Base-by-base conservation (phyloP, 2,888 invertebrate genomes). In the Platycheirus albimanus region DNA sequence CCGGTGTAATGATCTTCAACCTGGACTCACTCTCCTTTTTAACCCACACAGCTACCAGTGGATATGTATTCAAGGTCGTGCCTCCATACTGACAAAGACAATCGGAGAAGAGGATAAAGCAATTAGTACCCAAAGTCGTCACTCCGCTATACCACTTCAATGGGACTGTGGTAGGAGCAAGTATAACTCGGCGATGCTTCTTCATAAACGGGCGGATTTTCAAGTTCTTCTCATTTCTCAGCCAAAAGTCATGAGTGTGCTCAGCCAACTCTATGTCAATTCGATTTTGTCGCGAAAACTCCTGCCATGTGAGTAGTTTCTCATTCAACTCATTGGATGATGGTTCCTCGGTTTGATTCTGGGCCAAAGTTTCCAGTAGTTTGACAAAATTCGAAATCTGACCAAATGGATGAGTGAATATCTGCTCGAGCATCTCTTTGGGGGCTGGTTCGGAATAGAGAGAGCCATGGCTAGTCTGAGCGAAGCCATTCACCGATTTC, bases 81-180 rank as follows among this genome's bases (percentile, higher is more conserved):
- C 78, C 78, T 0, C 38, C 72, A n/a, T 64, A 78, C 87, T 97
- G 96, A 70, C 96, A 93, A 84, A 97, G 94, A 69, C 95, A 91
- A 90, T 97, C 97, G 70, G 94, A 96, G 87, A 97, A 94, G 58
- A 97, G 91, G 85, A 97, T 93, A 87, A 97, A 96, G 92, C 94
- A 94, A 87, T 96, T 95, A 0, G 94, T 94, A 3, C 95, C 94
- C 47, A 86, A 86, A 36, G 86, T 87, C 89, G 86, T 88, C 89
- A 97, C 95, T 83, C 95, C 92, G 19, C 95, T 94, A 28, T 94
- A 94, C 77, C 96, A 91, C 85, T 93, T 93, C 2, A 97, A 90
- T 0, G 95, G 94, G 85, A 94, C 92, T 6, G 93, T 92, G 86
- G 94, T 94, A 1, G 96, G 97, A 86, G 97, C 96, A 71, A 95